Evolutionary conservation across 1,140 invertebrate genomes (phyloP), one percentile per base, ranked within the genome.

Genomic region (Caenorhabditis tropicalis): DNA sequence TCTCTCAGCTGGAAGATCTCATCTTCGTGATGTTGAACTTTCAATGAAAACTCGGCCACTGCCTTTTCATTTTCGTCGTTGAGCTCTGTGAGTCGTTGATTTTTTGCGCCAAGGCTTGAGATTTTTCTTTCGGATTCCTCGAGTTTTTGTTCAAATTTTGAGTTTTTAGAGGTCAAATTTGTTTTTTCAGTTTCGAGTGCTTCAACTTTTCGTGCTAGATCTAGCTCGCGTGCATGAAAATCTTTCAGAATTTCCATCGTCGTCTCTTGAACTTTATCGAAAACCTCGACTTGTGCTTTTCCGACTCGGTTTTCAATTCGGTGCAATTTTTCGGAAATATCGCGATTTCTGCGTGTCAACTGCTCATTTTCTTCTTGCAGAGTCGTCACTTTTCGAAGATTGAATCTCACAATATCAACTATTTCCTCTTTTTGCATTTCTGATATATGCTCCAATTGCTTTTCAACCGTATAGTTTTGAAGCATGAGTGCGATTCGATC

Each of bases 1-100:
- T 74, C 65, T 74, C 36, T n/a, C 36, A 74, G 33, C 24, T 46
- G 33, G 65, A 74, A 43, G n/a, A 74, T 43, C 15, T 74, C 65
- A 46, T 74, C 36, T 16, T 39, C 36, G 33, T 33, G 36, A 24
- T 5, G 10, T 74, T 46, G 19, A 24, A 12, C 36, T 36, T 65
- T 65, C 31, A 16, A 1, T 1, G 58, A 16, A 16, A 65, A n/a
- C 29, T 19, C 31, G 4, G 12, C 58, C 7, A 43, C 19, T 74
- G 21, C 43, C 21, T 46, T n/a, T 36, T 43, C 65, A 43, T 74
- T 74, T 4, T 74, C 65, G 0, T 43, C 36, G n/a, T 74, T 74
- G 21, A 74, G 1, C 21, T 74, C 65, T 0, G 16, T n/a, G 7
- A 65, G n/a, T 36, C 29, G 12, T n/a, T 16, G 31, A 65, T 65